Percentiles rank a stretch among this genome's conserved stretches.
Conservation (phyloP, 2,797 vertebrate species). For the Spinibarbus caldwelli region DNA sequence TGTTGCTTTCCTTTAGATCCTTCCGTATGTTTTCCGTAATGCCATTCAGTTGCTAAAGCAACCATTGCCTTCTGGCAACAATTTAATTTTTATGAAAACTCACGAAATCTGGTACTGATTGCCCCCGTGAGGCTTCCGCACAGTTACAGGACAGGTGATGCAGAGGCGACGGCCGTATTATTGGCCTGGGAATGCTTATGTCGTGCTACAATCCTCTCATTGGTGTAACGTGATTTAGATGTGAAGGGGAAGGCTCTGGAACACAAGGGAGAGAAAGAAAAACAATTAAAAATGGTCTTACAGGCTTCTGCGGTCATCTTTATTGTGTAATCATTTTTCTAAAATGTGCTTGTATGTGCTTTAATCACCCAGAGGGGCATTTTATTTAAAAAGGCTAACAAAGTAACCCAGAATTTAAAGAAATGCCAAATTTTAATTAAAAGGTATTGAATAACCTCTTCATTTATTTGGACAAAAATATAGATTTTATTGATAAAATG, state of each 20-base stretch:
- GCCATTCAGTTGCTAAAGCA: slow-evolving; percentile 55
- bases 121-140: slow-evolving; percentile 23
- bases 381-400: neutral
- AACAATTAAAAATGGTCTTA: slow-evolving; percentile 14
- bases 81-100: slow-evolving; percentile 36
- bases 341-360: slow-evolving; percentile 45
- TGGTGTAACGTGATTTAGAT: slow-evolving; percentile 42
- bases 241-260: slow-evolving; percentile 24
- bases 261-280: slow-evolving; percentile 27
- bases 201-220: neutral
- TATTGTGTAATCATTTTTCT: slow-evolving; percentile 57
- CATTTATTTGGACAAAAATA: neutral
- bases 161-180: neutral
- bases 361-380: slow-evolving; percentile 23
- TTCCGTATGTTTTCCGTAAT: slow-evolving; percentile 37
- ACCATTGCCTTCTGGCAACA: slow-evolving; percentile 11
- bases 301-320: slow-evolving; percentile 47
- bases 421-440: neutral
- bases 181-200: neutral
- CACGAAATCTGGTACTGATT: slow-evolving; percentile 39
- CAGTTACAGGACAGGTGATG: slow-evolving; percentile 42
- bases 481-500: neutral
- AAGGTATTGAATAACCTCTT: neutral
- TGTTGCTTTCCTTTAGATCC: slow-evolving; percentile 66
- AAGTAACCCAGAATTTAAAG: neutral